Evolutionary conservation across 2,888 invertebrate genomes (phyloP).

Genomic region (Helicoverpa assulta): DNA sequence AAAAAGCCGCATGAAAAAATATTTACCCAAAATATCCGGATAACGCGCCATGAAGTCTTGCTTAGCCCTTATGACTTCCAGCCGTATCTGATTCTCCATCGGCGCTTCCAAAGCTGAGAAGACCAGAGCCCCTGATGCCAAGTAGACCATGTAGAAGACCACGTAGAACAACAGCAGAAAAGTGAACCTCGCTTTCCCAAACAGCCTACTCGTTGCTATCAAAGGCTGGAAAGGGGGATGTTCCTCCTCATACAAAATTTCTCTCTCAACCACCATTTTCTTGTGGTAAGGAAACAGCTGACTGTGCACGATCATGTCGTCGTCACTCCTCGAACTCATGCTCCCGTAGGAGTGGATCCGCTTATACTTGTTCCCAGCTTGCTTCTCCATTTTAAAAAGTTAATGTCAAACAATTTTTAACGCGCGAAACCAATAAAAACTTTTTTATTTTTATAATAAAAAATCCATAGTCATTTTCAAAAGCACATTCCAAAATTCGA

Average conservation of each 20-base stretch:
- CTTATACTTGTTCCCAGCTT: conserved; percentile 69
- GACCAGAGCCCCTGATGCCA: conserved; percentile 92
- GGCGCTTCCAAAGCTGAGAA: conserved; percentile 93
- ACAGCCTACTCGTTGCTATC: conserved; percentile 81
- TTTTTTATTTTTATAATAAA: conserved; percentile 26
- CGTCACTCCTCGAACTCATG: conserved; percentile 83
- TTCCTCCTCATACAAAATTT: conserved; percentile 85
- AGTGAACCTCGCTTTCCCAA: conserved; percentile 89
- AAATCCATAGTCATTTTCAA: conserved; percentile 50
- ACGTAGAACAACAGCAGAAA: conserved; percentile 89
- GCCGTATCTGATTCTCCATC: conserved; percentile 89
- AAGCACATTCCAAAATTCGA: conserved; percentile 35
- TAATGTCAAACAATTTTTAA: conserved; percentile 37
- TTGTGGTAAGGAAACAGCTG: conserved; percentile 84
- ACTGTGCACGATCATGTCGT: conserved; percentile 87
- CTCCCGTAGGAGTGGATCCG: conserved; percentile 87
- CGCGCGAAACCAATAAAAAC: conserved; percentile 46
- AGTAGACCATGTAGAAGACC: conserved; percentile 91
- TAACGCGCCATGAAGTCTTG: conserved; percentile 90
- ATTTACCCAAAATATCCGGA: conserved; percentile 91
- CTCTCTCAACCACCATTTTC: conserved; percentile 83
- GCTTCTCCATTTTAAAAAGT: conserved; percentile 45
- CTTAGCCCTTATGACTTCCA: conserved; percentile 87
- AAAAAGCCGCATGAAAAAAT: background rate
- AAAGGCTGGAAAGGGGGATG: conserved; percentile 85